Conservation (phyloP, 1,140 invertebrate species). For the Drosophila ogumai region DNA sequence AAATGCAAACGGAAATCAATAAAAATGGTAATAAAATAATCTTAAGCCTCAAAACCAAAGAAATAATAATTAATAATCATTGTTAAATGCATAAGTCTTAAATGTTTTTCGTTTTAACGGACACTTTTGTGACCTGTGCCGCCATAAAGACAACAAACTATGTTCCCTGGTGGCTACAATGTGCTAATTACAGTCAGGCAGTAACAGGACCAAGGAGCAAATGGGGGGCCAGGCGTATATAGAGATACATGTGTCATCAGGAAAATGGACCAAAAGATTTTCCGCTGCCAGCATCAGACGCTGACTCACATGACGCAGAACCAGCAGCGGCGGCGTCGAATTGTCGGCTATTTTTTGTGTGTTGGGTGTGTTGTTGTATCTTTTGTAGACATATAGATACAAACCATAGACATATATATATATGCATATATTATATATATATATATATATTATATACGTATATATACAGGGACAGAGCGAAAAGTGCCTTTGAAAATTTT, state of each 20-base stretch:
- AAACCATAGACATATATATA: background rate
- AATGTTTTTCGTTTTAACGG: background rate
- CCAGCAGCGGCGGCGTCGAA: slow-evolving; percentile 57
- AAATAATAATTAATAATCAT: no score
- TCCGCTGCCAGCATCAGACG: slow-evolving; percentile 44
- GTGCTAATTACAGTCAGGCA: slow-evolving; percentile 73
- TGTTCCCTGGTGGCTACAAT: slow-evolving; percentile 44
- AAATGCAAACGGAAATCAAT: background rate
- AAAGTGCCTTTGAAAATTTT: slow-evolving; percentile 74
- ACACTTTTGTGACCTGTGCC: slow-evolving; percentile 20
- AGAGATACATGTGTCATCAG: slow-evolving; percentile 31
- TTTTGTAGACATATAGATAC: slow-evolving; percentile 2
- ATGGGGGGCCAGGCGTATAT: slow-evolving; percentile 29
- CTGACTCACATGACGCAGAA: slow-evolving; percentile 82
- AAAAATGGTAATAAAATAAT: background rate
- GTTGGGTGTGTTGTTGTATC: slow-evolving; percentile 1
- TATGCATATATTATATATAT: background rate
- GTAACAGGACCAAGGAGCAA: slow-evolving; percentile 63
- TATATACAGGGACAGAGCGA: slow-evolving; percentile 38
- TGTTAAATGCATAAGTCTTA: no score
- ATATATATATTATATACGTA: background rate
- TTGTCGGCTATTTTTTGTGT: slow-evolving; percentile 63
- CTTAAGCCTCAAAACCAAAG: background rate
- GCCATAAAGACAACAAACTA: slow-evolving; percentile 45
- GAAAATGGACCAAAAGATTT: slow-evolving; percentile 52